Conservation (phyloP, 2,888 invertebrate species). For the Cacoxenus indagator region DNA sequence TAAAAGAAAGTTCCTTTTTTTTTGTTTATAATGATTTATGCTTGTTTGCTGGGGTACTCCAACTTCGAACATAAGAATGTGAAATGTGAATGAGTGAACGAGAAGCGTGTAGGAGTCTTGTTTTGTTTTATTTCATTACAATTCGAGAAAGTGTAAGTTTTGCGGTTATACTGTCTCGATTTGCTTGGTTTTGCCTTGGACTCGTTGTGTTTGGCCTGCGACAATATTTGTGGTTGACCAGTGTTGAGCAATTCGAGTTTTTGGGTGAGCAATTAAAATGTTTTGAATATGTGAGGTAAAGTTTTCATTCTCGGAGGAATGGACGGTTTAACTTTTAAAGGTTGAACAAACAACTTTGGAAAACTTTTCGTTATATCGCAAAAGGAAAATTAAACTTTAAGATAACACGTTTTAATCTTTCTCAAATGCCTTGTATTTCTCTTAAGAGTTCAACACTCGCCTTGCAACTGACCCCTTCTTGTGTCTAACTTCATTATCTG, state of each 20-base stretch:
- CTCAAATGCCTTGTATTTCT: too few relatives aligned
- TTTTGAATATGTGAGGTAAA: not conserved
- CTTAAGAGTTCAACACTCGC: too few relatives aligned
- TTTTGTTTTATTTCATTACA: not conserved
- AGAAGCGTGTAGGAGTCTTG: not conserved
- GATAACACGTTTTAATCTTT: too few relatives aligned
- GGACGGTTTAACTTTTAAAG: too few relatives aligned
- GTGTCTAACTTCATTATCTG: too few relatives aligned
- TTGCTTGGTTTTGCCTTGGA: constrained; percentile 3
- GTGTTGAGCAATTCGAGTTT: not conserved
- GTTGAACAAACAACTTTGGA: too few relatives aligned
- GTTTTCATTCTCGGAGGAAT: too few relatives aligned
- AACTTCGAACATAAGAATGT: not conserved
- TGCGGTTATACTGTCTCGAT: constrained; percentile 1
- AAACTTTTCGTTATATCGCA: too few relatives aligned
- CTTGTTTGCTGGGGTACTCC: not conserved
- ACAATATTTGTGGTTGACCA: constrained; percentile 15
- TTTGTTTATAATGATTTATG: constrained; percentile 9
- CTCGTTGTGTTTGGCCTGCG: not conserved
- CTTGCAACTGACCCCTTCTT: too few relatives aligned
- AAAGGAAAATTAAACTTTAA: too few relatives aligned
- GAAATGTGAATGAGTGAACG: not conserved
- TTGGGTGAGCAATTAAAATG: not conserved
- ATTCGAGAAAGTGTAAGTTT: constrained; percentile 9
- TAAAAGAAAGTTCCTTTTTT: not conserved